Conservation (phyloP, 1,140 invertebrate species). For the Diprion similis region DNA sequence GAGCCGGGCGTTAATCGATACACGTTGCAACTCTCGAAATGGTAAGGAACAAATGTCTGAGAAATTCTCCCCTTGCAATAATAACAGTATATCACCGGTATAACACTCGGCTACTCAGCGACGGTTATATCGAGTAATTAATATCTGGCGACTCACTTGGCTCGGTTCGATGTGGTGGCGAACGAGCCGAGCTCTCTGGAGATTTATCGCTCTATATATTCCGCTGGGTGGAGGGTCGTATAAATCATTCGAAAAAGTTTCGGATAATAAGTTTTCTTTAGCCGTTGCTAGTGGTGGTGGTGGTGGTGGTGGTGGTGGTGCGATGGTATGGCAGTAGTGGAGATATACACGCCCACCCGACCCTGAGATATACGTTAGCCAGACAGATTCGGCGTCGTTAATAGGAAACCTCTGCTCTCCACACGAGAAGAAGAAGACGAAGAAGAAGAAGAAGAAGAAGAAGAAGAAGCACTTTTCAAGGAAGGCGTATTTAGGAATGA, state of each 20-base stretch:
- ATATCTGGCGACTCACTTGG: background rate
- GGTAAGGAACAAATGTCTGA: too few species aligned
- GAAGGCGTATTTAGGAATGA: conserved; percentile 3
- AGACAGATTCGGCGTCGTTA: conserved; percentile 4
- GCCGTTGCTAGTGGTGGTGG: background rate
- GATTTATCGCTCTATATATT: conserved; percentile 5
- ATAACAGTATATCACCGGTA: too few species aligned
- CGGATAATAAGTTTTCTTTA: conserved; percentile 8
- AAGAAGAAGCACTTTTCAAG: background rate
- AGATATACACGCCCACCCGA: background rate
- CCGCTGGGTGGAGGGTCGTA: background rate
- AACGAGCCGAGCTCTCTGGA: background rate
- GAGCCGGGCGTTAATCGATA: too few species aligned
- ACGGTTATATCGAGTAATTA: conserved; percentile 5
- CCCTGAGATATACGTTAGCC: background rate
- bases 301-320: too few species aligned
- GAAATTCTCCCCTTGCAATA: too few species aligned
- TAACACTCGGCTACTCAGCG: background rate
- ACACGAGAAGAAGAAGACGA: too few species aligned
- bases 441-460: background rate
- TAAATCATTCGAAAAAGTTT: conserved; percentile 8
- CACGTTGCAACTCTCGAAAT: too few species aligned
- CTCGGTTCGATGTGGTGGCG: background rate
- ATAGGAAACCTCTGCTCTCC: conserved; percentile 7
- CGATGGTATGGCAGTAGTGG: too few species aligned